Base-by-base conservation (phyloP, 2,797 vertebrate species). In the Pogoniulus pusillus region DNA sequence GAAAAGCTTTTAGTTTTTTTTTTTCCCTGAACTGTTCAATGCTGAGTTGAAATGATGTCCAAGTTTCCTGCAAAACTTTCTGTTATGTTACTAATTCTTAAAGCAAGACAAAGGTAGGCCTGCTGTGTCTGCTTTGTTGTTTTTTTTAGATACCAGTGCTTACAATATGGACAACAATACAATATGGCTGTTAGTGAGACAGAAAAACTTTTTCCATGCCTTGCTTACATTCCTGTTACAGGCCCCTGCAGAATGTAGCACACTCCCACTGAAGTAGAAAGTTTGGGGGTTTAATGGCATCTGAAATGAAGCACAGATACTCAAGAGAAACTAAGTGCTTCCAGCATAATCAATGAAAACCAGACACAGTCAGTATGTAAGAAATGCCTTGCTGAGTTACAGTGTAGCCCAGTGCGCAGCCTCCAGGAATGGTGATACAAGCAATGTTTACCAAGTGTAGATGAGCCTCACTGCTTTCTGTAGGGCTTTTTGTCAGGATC, bases 21-120 rank as follows among this genome's bases (percentile, higher is more conserved):
- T 10, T 62, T 39, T 12, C 6, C 20, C 37, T 47, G 5, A 79
- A 22, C 30, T 59, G 19, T 30, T 89, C 5, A 8, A 72, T 43
- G 8, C 3, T 39, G 5, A 75, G 37, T 4, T 69, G 1, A 49
- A 30, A 51, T 1, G 6, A 19, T 5, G 15, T 20, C 6, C 1
- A 22, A 13, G 11, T 62, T 78, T 37, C 22, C 7, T 59, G 22
- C 14, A 39, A 71, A 53, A 43, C 2, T 2, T 6, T n/a, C n/a
- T 39, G 5, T 60, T 57, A 32, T 43, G 7, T 2, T 87, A 6
- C 20, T 51, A 7, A 19, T 65, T 58, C 16, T 80, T 77, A 58
- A 75, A 74, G 16, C 14, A 62, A 62, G 26, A 8, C 3, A 60
- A 65, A 65, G 23, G 7, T 22, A 77, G 27, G 20, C 9, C 5